phyloP scores from a whole-genome alignment of 2,797 vertebrate genomes.

The Microcaecilia unicolor region DNA sequence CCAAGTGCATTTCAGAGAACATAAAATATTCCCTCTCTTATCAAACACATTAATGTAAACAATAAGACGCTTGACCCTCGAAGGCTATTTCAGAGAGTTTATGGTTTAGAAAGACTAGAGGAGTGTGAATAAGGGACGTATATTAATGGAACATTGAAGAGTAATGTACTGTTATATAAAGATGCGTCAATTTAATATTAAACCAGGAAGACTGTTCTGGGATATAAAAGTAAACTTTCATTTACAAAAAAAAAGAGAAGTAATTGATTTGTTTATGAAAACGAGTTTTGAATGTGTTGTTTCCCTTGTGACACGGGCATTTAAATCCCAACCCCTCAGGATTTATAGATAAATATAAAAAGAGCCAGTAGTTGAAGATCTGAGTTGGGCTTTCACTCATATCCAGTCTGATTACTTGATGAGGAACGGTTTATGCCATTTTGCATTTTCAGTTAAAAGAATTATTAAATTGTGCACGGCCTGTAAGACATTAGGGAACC shows the following conservation, averaged over 20 bases:
- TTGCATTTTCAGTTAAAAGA: conserved; percentile 11
- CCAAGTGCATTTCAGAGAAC: conserved; percentile 5
- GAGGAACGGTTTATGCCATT: conserved; percentile 15
- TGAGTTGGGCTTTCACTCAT: conserved; percentile 21
- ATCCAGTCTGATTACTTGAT: conserved; percentile 19
- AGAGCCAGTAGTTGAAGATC: conserved; percentile 20
- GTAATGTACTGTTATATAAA: not conserved
- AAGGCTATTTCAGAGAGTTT: not conserved
- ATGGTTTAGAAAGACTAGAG: not conserved
- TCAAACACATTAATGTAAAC: conserved; percentile 14
- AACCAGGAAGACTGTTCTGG: conserved; percentile 1
- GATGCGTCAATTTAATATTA: conserved; percentile 4
- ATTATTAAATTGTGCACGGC: conserved; percentile 11
- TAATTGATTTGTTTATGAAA: conserved; percentile 31
- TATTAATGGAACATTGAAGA: conserved; percentile 11
- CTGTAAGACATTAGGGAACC: conserved; percentile 1
- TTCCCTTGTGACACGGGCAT: conserved; percentile 14
- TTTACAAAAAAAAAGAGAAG: not conserved
- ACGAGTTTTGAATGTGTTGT: conserved; percentile 27
- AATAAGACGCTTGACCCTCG: not conserved
- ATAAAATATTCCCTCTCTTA: not conserved
- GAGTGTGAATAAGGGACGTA: not conserved
- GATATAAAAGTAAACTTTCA: conserved; percentile 19
- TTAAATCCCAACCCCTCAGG: conserved; percentile 24
- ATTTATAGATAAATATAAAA: conserved; percentile 20